Evolutionary conservation across 2,888 invertebrate genomes (phyloP), one percentile per base, ranked within the genome.

Genomic region (Graphium colonna): DNA sequence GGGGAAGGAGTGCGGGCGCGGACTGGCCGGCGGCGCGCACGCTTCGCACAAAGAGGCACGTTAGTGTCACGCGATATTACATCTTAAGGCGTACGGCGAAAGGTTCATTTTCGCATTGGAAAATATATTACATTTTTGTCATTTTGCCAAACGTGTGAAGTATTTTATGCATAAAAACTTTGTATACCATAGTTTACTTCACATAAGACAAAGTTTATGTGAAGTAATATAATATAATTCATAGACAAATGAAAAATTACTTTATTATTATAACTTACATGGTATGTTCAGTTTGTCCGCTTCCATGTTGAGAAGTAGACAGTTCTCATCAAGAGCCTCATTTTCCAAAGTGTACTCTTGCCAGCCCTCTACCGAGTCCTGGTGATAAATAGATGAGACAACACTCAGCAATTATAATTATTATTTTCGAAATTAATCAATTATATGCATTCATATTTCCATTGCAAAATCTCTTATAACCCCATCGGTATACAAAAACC

Each of bases 311-410:
- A 90, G 68, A 0, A 90, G 75, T 1, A 90, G 70, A 56, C 90
- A 90, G 69, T 83, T 88, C 60, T 90, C 90, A 56, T 90, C 90
- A 42, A 87, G 64, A 0, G 70, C 77, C 60, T 90, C 90, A 10
- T 73, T 80, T 33, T 89, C 89, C 5, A 87, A 54, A 33, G 79
- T 82, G 58, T 84, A 82, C 57, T 90, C 88, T 51, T 86, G 83
- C 84, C 87, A 87, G 7, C 86, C 88, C 64, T 89, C 90, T 4
- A 81, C 82, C 21, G 86, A 87, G 56, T 90, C 90, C 89, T 89
- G 42, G 33, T n/a, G n/a, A n/a, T n/a, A n/a, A n/a, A n/a, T n/a
- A n/a, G n/a, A n/a, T n/a, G n/a, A n/a, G n/a, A n/a, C n/a, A n/a
- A n/a, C n/a, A n/a, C n/a, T n/a, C n/a, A n/a, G n/a, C n/a, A n/a